Conservation (phyloP, 2,113 vertebrate genomes). For the Oenanthe oenanthe region DNA sequence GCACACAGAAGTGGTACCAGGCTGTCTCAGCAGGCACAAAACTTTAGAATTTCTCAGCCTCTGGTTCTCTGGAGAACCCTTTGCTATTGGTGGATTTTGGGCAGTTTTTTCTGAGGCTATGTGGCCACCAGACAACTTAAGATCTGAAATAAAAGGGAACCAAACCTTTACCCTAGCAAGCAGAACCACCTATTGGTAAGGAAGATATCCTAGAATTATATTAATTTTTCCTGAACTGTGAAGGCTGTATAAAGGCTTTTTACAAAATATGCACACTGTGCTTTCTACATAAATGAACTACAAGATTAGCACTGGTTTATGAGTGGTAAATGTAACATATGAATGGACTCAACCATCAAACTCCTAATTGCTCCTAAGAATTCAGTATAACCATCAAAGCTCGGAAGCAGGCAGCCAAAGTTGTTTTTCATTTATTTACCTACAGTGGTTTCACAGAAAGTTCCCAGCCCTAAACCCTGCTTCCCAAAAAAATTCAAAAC, state of each 20-base stretch:
- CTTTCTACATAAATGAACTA: neutral
- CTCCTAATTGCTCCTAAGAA: neutral
- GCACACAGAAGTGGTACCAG: rapidly evolving
- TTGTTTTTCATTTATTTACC: neutral
- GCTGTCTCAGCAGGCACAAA: neutral
- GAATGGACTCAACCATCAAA: neutral
- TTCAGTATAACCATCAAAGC: neutral
- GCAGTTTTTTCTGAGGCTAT: neutral
- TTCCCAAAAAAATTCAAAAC: neutral
- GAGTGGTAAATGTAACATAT: neutral
- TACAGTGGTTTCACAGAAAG: neutral
- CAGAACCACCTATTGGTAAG: neutral
- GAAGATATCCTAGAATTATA: neutral
- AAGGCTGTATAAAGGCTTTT: neutral
- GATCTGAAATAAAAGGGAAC: neutral
- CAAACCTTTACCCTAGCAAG: neutral
- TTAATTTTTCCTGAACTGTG: neutral
- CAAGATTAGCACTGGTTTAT: neutral
- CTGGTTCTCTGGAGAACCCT: neutral
- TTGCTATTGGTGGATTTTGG: neutral
- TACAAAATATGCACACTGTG: rapidly evolving
- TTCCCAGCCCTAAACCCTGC: neutral
- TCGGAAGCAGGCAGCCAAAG: neutral
- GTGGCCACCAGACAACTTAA: neutral
- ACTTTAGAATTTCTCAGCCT: neutral